These are phyloP conservation scores for Austrofundulus limnaeus DNA, from an alignment of 2,113 vertebrate genomes.

Conservation along the genomic window DNA sequence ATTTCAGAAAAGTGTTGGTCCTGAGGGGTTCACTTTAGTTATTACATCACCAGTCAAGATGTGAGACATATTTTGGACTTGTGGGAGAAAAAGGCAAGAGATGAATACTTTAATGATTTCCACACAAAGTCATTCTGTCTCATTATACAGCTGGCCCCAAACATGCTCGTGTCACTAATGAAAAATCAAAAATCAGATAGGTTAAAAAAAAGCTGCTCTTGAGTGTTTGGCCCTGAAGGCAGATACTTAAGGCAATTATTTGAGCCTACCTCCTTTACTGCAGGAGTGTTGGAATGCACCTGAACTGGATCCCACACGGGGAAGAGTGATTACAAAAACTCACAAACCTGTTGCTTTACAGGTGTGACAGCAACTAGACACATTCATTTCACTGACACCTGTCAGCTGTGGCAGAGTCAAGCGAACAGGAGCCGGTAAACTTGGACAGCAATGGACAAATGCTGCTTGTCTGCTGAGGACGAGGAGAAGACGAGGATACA, in stretches of 20 bases:
- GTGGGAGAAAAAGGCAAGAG: no score
- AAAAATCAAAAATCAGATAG: no score
- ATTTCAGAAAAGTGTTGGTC: no score
- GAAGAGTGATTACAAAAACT: conserved; percentile 27
- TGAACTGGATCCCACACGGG: conserved; percentile 48
- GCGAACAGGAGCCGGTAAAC: not conserved
- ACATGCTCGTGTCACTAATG: not conserved
- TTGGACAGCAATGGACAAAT: conserved; percentile 71
- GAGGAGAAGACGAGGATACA: conserved; percentile 78
- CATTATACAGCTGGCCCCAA: no score
- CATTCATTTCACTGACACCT: not conserved
- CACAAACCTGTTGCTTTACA: no score
- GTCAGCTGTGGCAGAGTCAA: not conserved
- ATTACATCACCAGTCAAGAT: no score
- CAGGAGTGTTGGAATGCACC: conserved; percentile 56
- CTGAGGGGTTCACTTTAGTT: no score
- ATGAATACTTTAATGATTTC: no score
- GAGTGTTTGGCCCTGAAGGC: conserved; percentile 17
- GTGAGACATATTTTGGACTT: no score
- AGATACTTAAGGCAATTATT: not conserved
- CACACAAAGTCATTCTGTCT: no score
- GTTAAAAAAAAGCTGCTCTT: not conserved
- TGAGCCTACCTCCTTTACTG: not conserved
- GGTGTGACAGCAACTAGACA: not conserved
- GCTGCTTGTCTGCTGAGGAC: conserved; percentile 81